phyloP scores from a whole-genome alignment of 2,888 invertebrate genomes.

The Encarsia formosa region DNA sequence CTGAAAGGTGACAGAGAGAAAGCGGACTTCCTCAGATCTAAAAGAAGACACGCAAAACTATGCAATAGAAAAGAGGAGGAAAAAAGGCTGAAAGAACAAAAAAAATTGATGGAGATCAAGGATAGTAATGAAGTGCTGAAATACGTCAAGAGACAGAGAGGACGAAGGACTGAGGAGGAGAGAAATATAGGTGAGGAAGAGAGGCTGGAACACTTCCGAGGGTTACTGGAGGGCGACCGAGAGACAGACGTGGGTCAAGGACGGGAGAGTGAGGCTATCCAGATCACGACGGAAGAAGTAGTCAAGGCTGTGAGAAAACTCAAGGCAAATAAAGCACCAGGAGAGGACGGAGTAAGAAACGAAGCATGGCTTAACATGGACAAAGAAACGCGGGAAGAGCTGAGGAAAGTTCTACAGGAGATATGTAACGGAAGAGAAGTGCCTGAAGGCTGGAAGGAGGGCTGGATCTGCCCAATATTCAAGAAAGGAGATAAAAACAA shows the following conservation, averaged over 20 bases:
- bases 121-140: background rate
- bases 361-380: constrained; percentile 3
- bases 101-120: background rate
- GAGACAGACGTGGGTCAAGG: background rate
- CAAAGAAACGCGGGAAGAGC: background rate
- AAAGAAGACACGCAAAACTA: background rate
- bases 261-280: background rate
- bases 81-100: background rate
- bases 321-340: background rate
- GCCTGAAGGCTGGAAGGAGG: constrained; percentile 10
- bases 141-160: background rate
- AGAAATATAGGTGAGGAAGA: constrained; percentile 2
- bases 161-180: background rate
- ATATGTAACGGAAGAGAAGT: constrained; percentile 6
- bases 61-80: background rate
- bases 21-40: no score
- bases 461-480: constrained; percentile 2
- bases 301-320: no score
- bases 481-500: constrained; percentile 13
- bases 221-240: background rate
- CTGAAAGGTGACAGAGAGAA: background rate
- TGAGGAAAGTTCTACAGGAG: constrained; percentile 1
- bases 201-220: background rate
- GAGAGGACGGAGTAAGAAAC: constrained; percentile 1
- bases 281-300: background rate